Evolutionary conservation across 2,888 invertebrate species (phyloP).

Genomic region (Drosophila aldrichi): DNA sequence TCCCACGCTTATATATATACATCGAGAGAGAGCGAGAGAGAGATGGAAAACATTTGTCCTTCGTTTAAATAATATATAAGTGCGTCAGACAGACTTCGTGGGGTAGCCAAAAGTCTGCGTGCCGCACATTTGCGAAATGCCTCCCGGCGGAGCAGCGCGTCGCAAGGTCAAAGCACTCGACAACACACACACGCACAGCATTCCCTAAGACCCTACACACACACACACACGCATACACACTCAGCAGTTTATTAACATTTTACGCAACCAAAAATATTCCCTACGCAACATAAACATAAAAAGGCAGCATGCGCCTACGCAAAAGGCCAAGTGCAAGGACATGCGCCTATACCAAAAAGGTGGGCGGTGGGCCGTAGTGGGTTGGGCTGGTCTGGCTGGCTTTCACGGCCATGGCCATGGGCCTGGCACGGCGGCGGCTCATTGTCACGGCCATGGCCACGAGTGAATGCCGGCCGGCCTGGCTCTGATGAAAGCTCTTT

Average conservation of each 20-base stretch:
- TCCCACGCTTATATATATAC: conserved; percentile 66
- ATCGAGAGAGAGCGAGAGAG: conserved; percentile 1
- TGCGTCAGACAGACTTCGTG: conserved; percentile 61
- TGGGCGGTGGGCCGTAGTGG: not conserved
- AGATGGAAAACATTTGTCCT: conserved; percentile 46
- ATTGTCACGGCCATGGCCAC: conserved; percentile 80
- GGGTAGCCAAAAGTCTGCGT: conserved; percentile 61
- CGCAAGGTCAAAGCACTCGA: conserved; percentile 81
- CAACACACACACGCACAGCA: conserved; percentile 25
- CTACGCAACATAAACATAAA: conserved; percentile 59
- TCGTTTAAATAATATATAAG: conserved; percentile 76
- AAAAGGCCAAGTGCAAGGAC: conserved; percentile 80
- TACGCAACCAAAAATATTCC: conserved; percentile 62
- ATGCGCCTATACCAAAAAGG: conserved; percentile 24
- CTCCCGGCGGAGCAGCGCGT: conserved; percentile 66
- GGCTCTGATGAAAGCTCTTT: conserved; percentile 52
- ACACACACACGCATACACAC: not conserved
- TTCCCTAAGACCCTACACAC: not conserved
- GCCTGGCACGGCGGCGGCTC: conserved; percentile 49
- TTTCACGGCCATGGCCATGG: conserved; percentile 70
- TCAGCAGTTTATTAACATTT: conserved; percentile 79
- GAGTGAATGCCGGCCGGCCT: conserved; percentile 46
- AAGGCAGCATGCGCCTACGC: conserved; percentile 60
- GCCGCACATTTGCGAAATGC: conserved; percentile 77
- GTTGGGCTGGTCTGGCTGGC: conserved; percentile 5